Conservation (phyloP, 1,140 invertebrate genomes). For the Acromyrmex echinatior region DNA sequence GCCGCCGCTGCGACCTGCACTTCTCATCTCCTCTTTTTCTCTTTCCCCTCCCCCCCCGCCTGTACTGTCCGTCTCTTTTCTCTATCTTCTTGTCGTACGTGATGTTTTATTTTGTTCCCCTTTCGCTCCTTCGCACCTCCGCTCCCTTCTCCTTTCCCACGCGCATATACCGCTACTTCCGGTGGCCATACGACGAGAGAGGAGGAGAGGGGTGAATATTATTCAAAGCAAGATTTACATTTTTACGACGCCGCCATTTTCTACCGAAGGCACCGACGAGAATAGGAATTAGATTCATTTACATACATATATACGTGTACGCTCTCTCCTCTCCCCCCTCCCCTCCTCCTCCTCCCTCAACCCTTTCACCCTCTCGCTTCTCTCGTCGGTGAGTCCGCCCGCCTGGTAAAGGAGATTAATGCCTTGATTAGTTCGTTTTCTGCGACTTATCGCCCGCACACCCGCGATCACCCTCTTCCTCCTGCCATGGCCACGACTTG, state of each 20-base stretch:
- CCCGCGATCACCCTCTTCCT: not conserved
- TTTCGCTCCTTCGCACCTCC: slow-evolving; percentile 39
- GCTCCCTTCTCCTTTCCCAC: not conserved
- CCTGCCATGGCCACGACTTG: not conserved
- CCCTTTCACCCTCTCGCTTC: not conserved
- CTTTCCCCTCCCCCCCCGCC: no score
- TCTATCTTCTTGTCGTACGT: slow-evolving; percentile 21
- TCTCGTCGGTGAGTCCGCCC: not conserved
- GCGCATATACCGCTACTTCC: slow-evolving; percentile 38
- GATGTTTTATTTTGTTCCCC: slow-evolving; percentile 36
- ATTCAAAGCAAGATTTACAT: slow-evolving; percentile 81
- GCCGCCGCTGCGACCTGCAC: not conserved
- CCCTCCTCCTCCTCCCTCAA: not conserved
- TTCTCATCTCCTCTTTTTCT: not conserved
- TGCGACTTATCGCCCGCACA: slow-evolving; percentile 68
- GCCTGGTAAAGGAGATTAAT: slow-evolving; percentile 78
- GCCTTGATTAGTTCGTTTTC: slow-evolving; percentile 81
- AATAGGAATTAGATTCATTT: slow-evolving; percentile 82
- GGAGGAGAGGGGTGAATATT: slow-evolving; percentile 68
- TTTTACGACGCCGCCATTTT: slow-evolving; percentile 80
- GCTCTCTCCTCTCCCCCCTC: not conserved
- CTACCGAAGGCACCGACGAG: slow-evolving; percentile 75
- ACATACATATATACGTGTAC: slow-evolving; percentile 76
- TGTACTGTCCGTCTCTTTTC: slow-evolving; percentile 9
- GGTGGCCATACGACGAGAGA: not conserved